These are phyloP conservation scores for Aphelocoma coerulescens DNA, from an alignment of 2,113 vertebrate species.

Conservation along the genomic window DNA sequence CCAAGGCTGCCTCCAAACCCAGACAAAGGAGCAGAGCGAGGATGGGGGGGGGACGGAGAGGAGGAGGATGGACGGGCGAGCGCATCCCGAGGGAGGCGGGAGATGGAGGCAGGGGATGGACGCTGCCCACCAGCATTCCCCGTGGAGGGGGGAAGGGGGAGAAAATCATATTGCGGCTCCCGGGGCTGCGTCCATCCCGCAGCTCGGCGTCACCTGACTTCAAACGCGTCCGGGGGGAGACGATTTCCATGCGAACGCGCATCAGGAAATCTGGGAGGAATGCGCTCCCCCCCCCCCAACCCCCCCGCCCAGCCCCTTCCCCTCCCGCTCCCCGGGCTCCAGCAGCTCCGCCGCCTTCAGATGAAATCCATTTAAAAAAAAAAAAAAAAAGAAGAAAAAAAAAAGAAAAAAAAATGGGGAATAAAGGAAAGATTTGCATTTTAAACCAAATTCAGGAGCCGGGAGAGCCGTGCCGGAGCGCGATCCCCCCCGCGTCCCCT, in stretches of 20 bases:
- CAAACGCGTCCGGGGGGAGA: neutral
- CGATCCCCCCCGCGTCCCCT: neutral
- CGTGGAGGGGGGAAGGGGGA: neutral
- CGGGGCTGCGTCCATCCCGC: neutral
- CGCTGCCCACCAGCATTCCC: neutral
- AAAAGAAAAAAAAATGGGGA: neutral
- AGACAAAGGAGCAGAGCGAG: neutral
- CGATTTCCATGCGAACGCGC: neutral
- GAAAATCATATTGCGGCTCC: neutral
- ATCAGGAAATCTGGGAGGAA: constrained; percentile 25
- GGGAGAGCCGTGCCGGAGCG: neutral
- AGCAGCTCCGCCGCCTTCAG: neutral
- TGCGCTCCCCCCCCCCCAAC: neutral
- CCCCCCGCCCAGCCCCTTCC: neutral
- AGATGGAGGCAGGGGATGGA: neutral
- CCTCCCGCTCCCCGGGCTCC: neutral
- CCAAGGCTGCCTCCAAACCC: neutral
- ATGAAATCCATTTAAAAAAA: neutral
- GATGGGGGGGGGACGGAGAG: neutral
- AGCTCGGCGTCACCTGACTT: neutral
- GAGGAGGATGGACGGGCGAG: neutral
- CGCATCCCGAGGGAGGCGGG: neutral
- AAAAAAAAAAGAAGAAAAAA: too few relatives aligned
- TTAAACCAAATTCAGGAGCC: constrained; percentile 31
- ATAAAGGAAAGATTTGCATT: neutral